These are phyloP conservation scores for Drosophila tropicalis DNA, from an alignment of 1,140 invertebrate genomes.

Conservation along the genomic window DNA sequence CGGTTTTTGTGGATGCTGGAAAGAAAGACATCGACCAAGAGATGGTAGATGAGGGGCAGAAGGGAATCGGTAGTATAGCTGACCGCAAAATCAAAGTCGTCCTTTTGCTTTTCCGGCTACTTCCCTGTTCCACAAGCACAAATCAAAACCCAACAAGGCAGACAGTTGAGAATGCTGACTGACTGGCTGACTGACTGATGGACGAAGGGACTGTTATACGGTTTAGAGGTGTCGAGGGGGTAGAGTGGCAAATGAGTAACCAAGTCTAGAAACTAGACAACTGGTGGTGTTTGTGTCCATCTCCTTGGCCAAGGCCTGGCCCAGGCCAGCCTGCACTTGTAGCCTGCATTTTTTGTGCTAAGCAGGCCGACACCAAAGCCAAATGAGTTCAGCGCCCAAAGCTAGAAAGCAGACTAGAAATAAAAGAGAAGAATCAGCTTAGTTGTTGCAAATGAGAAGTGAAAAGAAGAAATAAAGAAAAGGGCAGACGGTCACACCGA, in stretches of 20 bases:
- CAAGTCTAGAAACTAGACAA: slow-evolving; percentile 25
- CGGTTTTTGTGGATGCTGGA: no score
- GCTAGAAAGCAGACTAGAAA: slow-evolving; percentile 27
- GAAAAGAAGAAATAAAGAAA: slow-evolving; percentile 13
- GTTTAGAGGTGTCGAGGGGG: background rate
- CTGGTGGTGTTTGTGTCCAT: slow-evolving; percentile 18
- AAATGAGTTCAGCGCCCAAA: slow-evolving; percentile 71
- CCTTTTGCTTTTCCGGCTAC: slow-evolving; percentile 21
- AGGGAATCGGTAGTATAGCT: slow-evolving; percentile 10
- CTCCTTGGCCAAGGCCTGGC: slow-evolving; percentile 4
- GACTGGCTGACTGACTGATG: slow-evolving; percentile 31
- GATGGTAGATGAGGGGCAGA: background rate
- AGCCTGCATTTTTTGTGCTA: slow-evolving; percentile 59
- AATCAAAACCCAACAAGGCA: slow-evolving; percentile 28
- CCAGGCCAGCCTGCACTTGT: slow-evolving; percentile 46
- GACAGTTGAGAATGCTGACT: slow-evolving; percentile 45
- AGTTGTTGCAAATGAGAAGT: slow-evolving; percentile 1
- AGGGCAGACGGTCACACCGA: background rate
- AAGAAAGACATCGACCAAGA: no score
- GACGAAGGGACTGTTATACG: no score
- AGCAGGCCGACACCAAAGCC: slow-evolving; percentile 66
- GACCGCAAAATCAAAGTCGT: slow-evolving; percentile 74
- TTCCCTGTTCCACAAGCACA: slow-evolving; percentile 5
- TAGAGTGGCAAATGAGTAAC: background rate
- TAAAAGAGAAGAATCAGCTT: slow-evolving; percentile 10